These are phyloP conservation scores for Daktulosphaira vitifoliae DNA, from an alignment of 1,140 invertebrate genomes.

Conservation along the genomic window DNA sequence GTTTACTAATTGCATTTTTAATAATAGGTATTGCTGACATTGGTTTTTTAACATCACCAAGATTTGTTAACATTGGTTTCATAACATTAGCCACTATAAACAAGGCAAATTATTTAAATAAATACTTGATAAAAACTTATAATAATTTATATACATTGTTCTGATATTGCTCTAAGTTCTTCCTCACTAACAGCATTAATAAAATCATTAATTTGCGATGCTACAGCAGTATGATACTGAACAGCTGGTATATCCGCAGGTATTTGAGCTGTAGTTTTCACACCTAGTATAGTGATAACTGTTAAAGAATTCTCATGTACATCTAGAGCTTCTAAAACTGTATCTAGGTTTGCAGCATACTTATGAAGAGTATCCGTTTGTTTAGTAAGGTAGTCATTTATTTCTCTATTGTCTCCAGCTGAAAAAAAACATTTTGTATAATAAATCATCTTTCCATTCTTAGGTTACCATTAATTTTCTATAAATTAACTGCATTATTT, in stretches of 20 bases:
- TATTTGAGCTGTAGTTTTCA: constrained; percentile 48
- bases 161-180: constrained; percentile 74
- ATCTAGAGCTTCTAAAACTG: constrained; percentile 79
- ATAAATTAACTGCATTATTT: too few relatives aligned
- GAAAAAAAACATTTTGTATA: not conserved
- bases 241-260: constrained; percentile 41
- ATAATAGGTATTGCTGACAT: constrained; percentile 77
- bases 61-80: constrained; percentile 66
- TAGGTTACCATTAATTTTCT: too few relatives aligned
- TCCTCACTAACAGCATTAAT: constrained; percentile 74
- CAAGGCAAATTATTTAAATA: constrained; percentile 31
- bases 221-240: constrained; percentile 47
- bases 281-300: constrained; percentile 72
- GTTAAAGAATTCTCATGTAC: constrained; percentile 81
- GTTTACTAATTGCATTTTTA: constrained; percentile 75
- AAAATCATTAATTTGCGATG: constrained; percentile 69
- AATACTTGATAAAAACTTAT: not conserved
- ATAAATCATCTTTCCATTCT: too few relatives aligned
- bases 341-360: constrained; percentile 71
- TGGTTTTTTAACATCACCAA: constrained; percentile 67
- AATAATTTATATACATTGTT: constrained; percentile 62
- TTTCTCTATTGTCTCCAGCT: constrained; percentile 31
- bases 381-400: constrained; percentile 71
- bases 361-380: constrained; percentile 70
- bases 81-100: constrained; percentile 77